A percentile compares a stretch with the other conserved stretches of the same genome.
phyloP scores from a whole-genome alignment of 2,888 invertebrate genomes.

The Caenorhabditis sp. region DNA sequence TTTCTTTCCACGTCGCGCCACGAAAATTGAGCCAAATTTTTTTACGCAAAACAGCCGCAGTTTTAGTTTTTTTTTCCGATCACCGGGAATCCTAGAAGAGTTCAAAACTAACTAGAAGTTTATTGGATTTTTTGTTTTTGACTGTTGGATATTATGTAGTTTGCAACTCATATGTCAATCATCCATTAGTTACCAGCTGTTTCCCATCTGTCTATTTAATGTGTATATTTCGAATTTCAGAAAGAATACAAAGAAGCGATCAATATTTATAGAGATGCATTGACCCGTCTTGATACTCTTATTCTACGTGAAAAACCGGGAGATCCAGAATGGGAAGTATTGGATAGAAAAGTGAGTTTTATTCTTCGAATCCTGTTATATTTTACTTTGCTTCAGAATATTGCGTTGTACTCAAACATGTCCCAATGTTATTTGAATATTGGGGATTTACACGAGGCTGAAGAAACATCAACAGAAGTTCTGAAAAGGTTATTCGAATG shows the following conservation, averaged over 20 bases:
- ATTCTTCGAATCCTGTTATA: background rate
- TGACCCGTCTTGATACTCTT: constrained; percentile 90
- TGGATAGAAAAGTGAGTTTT: constrained; percentile 77
- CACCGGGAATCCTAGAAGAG: too few relatives aligned
- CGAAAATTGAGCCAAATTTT: too few relatives aligned
- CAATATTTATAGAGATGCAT: constrained; percentile 73
- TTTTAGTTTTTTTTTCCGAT: too few relatives aligned
- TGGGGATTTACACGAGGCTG: constrained; percentile 62
- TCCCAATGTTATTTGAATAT: constrained; percentile 64
- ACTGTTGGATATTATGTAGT: too few relatives aligned
- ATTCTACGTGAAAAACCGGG: constrained; percentile 86
- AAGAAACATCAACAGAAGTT: constrained; percentile 77
- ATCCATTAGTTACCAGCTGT: background rate
- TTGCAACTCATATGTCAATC: too few relatives aligned
- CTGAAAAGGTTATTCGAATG: constrained; percentile 28
- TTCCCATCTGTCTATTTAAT: background rate
- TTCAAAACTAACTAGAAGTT: too few relatives aligned
- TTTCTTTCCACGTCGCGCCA: too few relatives aligned
- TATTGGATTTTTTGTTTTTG: too few relatives aligned
- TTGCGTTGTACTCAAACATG: constrained; percentile 67
- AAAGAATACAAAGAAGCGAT: constrained; percentile 54
- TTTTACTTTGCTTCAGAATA: constrained; percentile 52
- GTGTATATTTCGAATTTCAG: constrained; percentile 18
- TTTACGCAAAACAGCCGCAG: too few relatives aligned
- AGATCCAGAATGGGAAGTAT: constrained; percentile 84